Evolutionary conservation across 2,797 vertebrate species (phyloP).

Genomic region (Lates japonicus): DNA sequence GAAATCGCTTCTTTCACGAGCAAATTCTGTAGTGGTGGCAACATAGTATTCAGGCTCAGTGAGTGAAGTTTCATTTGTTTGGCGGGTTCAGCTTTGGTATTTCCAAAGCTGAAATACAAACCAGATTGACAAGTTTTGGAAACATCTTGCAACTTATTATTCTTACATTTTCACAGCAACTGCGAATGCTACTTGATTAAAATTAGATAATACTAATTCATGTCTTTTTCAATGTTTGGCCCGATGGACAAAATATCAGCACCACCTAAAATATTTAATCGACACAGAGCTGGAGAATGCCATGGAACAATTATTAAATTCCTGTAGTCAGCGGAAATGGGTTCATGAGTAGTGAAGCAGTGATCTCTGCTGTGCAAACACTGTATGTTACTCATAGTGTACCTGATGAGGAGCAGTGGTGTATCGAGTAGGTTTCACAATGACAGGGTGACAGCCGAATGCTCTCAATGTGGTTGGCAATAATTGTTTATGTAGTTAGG

Average conservation of each 20-base stretch:
- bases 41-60: background rate
- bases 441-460: background rate
- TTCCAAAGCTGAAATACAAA: background rate
- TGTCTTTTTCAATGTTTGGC: no score
- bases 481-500: background rate
- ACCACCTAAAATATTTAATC: background rate
- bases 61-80: background rate
- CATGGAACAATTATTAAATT: background rate
- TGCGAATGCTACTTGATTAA: background rate
- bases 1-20: background rate
- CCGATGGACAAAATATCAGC: background rate
- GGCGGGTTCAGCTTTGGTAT: background rate
- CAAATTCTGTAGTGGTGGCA: background rate
- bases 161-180: background rate
- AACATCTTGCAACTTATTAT: background rate
- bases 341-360: background rate
- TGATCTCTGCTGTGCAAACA: background rate
- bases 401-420: background rate
- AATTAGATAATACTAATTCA: no score
- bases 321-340: background rate
- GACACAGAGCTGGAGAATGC: background rate
- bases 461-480: no score
- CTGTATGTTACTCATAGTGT: background rate
- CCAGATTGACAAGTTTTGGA: background rate
- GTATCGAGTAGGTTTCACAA: slow-evolving; percentile 6